Conservation (phyloP, 1,140 invertebrate genomes). For the Wiebesia pumilae region DNA sequence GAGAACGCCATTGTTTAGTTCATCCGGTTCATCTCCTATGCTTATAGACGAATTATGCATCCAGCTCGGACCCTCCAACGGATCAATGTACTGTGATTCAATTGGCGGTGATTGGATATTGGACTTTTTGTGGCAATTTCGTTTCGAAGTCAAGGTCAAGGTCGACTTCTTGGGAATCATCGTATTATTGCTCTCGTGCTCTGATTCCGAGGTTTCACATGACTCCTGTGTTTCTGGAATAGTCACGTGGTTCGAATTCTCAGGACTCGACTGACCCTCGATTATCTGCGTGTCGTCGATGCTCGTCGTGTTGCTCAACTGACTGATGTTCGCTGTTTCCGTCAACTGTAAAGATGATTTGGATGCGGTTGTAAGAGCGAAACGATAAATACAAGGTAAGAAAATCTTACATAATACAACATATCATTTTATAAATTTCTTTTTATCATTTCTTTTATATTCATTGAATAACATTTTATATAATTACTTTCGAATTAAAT, state of each 20-base stretch:
- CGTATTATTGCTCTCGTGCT: background rate
- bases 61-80: constrained; percentile 72
- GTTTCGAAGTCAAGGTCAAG: background rate
- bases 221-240: constrained; percentile 49
- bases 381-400: background rate
- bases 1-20: background rate
- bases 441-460: no score
- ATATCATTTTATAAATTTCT: no score
- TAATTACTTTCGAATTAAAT: no score
- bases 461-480: no score
- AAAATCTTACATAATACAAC: background rate
- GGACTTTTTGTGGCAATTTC: background rate
- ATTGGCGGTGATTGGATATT: background rate
- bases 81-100: constrained; percentile 61
- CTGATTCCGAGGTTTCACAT: background rate
- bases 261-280: constrained; percentile 13
- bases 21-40: background rate
- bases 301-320: background rate
- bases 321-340: constrained; percentile 27
- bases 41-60: constrained; percentile 54
- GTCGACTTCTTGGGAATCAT: background rate
- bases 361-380: background rate
- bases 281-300: constrained; percentile 45
- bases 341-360: background rate
- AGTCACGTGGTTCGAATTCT: background rate